Conservation (phyloP, 1,140 invertebrate genomes). For the Heliconius melpomene region DNA sequence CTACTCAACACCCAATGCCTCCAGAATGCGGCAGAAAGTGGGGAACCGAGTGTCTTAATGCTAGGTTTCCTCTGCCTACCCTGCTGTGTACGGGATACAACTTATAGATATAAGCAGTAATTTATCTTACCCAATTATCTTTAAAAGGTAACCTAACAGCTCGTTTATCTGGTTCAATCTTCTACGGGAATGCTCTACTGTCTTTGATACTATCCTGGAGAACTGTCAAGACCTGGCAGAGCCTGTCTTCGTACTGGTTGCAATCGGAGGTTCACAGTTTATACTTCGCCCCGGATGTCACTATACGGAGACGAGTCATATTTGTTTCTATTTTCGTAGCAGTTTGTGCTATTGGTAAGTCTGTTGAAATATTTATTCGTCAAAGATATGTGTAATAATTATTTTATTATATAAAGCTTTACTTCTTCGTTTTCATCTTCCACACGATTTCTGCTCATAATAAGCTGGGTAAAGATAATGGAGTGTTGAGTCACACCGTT, state of each 20-base stretch:
- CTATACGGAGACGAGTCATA: slow-evolving; percentile 48
- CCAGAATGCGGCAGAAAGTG: no score
- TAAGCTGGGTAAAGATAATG: accelerated
- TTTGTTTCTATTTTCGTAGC: slow-evolving; percentile 48
- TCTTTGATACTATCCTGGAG: slow-evolving; percentile 57
- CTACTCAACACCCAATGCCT: no score
- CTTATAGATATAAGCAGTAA: background rate
- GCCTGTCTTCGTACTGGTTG: slow-evolving; percentile 49
- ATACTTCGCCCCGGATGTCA: slow-evolving; percentile 43
- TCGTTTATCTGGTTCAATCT: slow-evolving; percentile 63
- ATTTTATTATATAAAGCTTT: no score
- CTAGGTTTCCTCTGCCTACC: no score
- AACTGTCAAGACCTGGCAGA: slow-evolving; percentile 52
- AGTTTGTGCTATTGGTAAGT: slow-evolving; percentile 56
- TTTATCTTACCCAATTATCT: background rate
- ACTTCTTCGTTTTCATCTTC: no score
- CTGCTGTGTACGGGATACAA: no score
- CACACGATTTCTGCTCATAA: no score
- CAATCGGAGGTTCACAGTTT: slow-evolving; percentile 43
- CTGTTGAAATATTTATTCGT: background rate
- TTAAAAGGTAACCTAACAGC: slow-evolving; percentile 49
- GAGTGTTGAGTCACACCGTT: accelerated
- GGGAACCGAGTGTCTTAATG: no score
- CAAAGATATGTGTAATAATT: no score
- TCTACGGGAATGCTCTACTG: slow-evolving; percentile 63